Evolutionary conservation across 2,888 invertebrate species (phyloP), one percentile per base, ranked within the genome.

Genomic region (Drosophila siamana): DNA sequence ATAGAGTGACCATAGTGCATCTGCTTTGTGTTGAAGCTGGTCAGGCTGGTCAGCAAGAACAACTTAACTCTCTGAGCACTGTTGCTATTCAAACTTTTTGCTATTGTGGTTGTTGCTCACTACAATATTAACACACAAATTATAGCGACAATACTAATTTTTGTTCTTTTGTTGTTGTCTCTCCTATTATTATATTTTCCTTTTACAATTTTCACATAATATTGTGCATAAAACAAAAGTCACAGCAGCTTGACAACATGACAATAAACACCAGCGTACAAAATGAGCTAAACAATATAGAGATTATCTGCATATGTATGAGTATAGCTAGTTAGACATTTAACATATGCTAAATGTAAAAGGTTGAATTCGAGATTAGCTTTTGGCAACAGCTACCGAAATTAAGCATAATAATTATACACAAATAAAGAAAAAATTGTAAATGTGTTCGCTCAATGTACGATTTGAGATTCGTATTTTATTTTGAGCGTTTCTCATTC

Each of bases 21-120:
- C 43, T 61, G 43, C 59, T 70, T 80, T 73, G 57, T 80, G 77
- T 80, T 76, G 80, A 48, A 78, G 86, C 68, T 86, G 86, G 86
- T 82, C 83, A 86, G 86, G 63, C 75, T 33, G 28, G 28, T 28
- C 19, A 19, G 19, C 70, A 68, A 33, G 30, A 48, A 47, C 61
- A 61, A 61, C 41, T 30, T 22, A 43, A 33, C 52, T 30, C 30
- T 33, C n/a, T 54, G 4, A 48, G 46, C 46, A 50, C 33, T 56
- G 63, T 66, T 48, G 50, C 55, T 70, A 65, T 74, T 75, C 51
- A 28, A 66, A 52, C 41, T 38, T 48, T 47, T 50, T 48, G 46
- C 44, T 47, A 51, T 72, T 63, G 44, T 75, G 66, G 38, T 46
- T 41, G 36, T 24, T 67, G 36, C 40, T 48, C 33, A 52, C 61